Percentiles rank a stretch among this genome's conserved stretches.
Conservation (phyloP, 2,113 vertebrate species). For the Centropus bengalensis region DNA sequence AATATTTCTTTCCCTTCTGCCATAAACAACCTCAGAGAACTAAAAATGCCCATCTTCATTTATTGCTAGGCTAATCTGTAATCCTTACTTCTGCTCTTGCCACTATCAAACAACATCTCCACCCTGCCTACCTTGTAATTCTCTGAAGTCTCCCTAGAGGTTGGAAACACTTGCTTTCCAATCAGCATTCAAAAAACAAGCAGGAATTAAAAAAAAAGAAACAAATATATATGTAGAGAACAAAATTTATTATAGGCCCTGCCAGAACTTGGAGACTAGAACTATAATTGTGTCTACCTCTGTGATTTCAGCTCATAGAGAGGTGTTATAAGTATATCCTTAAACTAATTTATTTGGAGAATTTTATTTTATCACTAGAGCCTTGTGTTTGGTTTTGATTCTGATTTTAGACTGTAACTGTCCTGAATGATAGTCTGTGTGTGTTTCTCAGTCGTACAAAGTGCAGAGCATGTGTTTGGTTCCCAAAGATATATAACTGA, state of each 20-base stretch:
- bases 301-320: neutral
- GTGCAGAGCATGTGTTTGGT: neutral
- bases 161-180: neutral
- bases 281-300: neutral
- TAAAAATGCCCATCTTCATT: neutral
- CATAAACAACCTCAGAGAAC: neutral
- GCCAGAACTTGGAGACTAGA: neutral
- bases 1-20: neutral
- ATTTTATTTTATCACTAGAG: neutral
- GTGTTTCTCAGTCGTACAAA: neutral
- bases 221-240: neutral
- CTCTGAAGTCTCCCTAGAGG: neutral
- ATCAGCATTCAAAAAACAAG: neutral
- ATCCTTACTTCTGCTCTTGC: neutral
- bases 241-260: neutral
- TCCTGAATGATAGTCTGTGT: neutral
- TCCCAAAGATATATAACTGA: neutral
- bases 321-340: neutral
- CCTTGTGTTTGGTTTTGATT: neutral
- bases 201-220: neutral
- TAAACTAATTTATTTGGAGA: constrained; percentile 5
- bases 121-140: neutral
- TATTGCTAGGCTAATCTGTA: neutral
- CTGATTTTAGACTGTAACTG: neutral
- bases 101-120: neutral